Conservation (phyloP, 2,888 invertebrate species). For the Rhagonycha lutea region DNA sequence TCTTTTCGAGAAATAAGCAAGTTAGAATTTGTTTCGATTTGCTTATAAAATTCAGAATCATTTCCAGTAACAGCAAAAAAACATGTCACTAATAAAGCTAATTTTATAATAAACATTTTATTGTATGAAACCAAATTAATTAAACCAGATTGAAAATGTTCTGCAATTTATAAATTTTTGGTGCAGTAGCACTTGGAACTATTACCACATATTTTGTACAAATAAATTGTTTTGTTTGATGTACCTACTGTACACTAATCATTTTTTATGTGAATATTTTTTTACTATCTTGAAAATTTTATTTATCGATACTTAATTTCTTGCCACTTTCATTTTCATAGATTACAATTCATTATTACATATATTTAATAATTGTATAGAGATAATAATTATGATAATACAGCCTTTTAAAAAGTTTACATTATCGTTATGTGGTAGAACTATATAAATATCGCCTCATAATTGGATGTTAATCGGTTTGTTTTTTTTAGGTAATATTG, state of each 20-base stretch:
- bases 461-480: too few relatives aligned
- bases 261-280: neutral
- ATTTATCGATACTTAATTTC: neutral
- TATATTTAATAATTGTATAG: neutral
- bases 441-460: neutral
- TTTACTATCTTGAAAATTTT: neutral
- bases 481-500: too few relatives aligned
- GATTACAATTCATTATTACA: neutral
- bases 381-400: neutral
- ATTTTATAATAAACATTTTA: neutral
- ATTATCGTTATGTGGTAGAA: neutral
- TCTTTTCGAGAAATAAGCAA: neutral
- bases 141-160: neutral
- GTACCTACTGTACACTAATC: neutral
- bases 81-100: neutral
- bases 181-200: neutral
- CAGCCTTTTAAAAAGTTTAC: neutral
- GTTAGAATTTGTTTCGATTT: neutral
- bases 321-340: neutral
- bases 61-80: neutral
- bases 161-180: too few relatives aligned
- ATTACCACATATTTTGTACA: neutral
- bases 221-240: neutral
- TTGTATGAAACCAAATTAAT: neutral
- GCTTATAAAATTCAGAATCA: neutral